These are phyloP conservation scores for Lynx canadensis DNA, from an alignment of 2,113 vertebrate genomes.

Conservation along the genomic window DNA sequence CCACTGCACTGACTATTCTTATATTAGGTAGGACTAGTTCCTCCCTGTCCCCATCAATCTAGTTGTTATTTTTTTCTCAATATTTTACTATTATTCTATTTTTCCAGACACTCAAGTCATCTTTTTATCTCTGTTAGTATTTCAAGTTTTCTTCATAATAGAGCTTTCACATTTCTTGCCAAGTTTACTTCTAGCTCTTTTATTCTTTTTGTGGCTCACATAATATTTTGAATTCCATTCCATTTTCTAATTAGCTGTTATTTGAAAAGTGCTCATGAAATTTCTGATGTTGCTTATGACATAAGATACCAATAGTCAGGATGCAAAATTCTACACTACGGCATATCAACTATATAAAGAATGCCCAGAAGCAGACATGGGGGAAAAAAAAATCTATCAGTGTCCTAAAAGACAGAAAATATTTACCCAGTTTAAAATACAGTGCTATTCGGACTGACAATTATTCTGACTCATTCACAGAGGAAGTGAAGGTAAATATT, in stretches of 20 bases:
- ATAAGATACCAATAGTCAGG: background rate
- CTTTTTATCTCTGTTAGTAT: background rate
- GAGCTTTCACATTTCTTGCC: slow-evolving; percentile 18
- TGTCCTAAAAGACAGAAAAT: background rate
- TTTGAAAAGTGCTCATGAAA: slow-evolving; percentile 3
- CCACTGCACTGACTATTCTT: background rate
- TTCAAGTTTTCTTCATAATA: background rate
- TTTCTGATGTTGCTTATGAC: background rate
- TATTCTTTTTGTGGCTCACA: background rate
- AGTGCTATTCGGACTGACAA: background rate
- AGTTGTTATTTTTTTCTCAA: background rate
- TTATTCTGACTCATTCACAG: background rate
- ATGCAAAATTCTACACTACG: background rate
- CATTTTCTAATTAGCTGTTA: slow-evolving; percentile 49
- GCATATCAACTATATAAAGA: background rate
- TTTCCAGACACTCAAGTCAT: background rate
- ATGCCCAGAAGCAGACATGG: background rate
- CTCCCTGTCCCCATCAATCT: background rate
- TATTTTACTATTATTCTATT: background rate
- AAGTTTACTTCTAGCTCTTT: slow-evolving; percentile 28
- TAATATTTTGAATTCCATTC: slow-evolving; percentile 10
- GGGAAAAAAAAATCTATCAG: background rate
- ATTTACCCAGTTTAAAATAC: background rate
- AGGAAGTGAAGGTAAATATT: background rate
- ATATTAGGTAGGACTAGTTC: background rate